These are phyloP conservation scores for Apomyelois bistriatella DNA, from an alignment of 2,888 invertebrate species.

Conservation along the genomic window DNA sequence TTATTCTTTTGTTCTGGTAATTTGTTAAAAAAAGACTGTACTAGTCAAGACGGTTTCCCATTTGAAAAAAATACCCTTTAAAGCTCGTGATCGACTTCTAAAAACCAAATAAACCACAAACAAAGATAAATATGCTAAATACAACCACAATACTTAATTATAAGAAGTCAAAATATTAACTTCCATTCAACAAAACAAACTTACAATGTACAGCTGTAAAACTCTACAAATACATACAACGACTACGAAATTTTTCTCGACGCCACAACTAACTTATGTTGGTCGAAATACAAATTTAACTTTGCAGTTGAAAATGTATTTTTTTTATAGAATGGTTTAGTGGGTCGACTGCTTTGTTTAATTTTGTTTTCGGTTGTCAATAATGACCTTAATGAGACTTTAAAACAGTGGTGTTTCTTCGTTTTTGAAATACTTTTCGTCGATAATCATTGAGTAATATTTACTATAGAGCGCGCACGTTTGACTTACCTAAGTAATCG, in stretches of 20 bases:
- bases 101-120: neutral
- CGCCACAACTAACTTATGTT: neutral
- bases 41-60: no score
- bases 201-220: neutral
- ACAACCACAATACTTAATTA: conserved; percentile 1
- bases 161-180: neutral
- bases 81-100: conserved; percentile 4
- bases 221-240: neutral
- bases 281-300: neutral
- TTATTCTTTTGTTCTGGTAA: no score
- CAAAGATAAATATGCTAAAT: neutral
- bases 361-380: neutral
- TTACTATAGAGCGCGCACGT: neutral
- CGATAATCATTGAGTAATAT: neutral
- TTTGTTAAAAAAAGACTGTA: no score
- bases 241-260: neutral
- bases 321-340: neutral
- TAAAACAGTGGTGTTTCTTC: neutral
- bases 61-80: neutral
- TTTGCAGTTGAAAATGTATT: neutral
- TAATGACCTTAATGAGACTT: neutral
- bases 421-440: neutral
- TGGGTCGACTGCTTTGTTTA: neutral
- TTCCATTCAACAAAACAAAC: neutral
- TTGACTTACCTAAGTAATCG: no score